A percentile compares a stretch with the other conserved stretches of the same genome.
These are phyloP conservation scores for Leucophora obtusa DNA, from an alignment of 2,888 invertebrate genomes.

Conservation along the genomic window DNA sequence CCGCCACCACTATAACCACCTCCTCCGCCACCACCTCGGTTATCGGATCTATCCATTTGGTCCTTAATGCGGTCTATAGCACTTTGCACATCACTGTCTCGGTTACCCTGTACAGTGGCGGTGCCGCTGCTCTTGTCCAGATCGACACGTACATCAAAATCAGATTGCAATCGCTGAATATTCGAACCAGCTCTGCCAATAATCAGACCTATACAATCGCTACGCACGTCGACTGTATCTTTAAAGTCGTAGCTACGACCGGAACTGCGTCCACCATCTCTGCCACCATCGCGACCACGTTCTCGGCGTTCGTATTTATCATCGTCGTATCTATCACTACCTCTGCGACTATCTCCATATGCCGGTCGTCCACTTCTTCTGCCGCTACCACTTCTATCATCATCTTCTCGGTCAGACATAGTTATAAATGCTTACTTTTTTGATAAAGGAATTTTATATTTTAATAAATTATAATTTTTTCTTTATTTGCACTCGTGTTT, in stretches of 20 bases:
- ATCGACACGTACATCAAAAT: constrained; percentile 81
- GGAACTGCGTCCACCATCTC: constrained; percentile 20
- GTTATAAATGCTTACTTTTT: not conserved
- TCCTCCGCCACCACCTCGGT: constrained; percentile 32
- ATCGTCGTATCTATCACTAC: not conserved
- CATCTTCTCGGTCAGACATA: constrained; percentile 66
- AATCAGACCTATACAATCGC: constrained; percentile 70
- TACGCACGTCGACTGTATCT: constrained; percentile 62
- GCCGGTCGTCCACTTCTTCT: not conserved
- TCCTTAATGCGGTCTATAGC: constrained; percentile 68
- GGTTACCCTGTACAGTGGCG: constrained; percentile 70
- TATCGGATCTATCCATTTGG: constrained; percentile 62
- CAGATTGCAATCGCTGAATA: constrained; percentile 84
- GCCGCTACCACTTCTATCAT: constrained; percentile 18
- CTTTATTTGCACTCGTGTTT: not conserved
- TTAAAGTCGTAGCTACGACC: constrained; percentile 52
- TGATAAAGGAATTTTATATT: not conserved
- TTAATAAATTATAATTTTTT: not conserved
- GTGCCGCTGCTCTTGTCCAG: constrained; percentile 80
- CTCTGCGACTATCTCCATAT: not conserved
- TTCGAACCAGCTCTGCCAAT: constrained; percentile 91
- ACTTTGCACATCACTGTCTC: constrained; percentile 65
- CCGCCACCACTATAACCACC: constrained; percentile 1
- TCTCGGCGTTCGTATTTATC: constrained; percentile 17
- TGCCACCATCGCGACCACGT: constrained; percentile 24